Evolutionary conservation across 2,888 invertebrate species (phyloP).

Genomic region (Pristionchus fissidentatus): DNA sequence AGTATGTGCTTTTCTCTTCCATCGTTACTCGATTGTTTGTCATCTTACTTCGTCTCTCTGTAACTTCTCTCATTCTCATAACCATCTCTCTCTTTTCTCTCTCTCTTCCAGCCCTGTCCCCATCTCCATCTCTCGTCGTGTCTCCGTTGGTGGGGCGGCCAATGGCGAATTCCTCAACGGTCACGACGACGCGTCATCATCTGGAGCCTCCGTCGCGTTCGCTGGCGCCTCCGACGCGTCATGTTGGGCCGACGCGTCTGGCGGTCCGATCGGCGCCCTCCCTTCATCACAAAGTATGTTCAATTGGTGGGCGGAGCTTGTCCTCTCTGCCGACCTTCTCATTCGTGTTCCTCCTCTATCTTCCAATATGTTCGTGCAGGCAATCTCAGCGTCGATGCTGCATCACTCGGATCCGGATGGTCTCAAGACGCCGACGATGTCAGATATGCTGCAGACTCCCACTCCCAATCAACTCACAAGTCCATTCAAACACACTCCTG

Average conservation of each 20-base stretch:
- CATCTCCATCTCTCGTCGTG: slow-evolving; percentile 38
- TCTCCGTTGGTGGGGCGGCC: slow-evolving; percentile 22
- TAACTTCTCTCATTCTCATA: slow-evolving; percentile 16
- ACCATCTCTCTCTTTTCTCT: not conserved
- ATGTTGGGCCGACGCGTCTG: not conserved
- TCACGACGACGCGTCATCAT: not conserved
- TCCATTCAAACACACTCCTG: slow-evolving; percentile 42
- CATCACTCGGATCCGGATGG: slow-evolving; percentile 59
- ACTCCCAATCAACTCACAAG: slow-evolving; percentile 29
- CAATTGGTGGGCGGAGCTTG: not conserved
- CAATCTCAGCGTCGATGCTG: slow-evolving; percentile 52
- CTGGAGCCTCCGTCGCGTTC: slow-evolving; percentile 31
- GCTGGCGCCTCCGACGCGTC: not conserved
- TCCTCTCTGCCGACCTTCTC: not conserved
- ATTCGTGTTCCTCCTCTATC: slow-evolving; percentile 1
- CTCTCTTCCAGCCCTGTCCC: slow-evolving; percentile 37
- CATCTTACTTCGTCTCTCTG: slow-evolving; percentile 29
- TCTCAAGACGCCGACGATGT: slow-evolving; percentile 67
- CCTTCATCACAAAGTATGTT: slow-evolving; percentile 41
- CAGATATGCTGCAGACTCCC: slow-evolving; percentile 57
- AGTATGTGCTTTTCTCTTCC: no score
- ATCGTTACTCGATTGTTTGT: slow-evolving; percentile 27
- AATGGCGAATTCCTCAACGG: slow-evolving; percentile 12
- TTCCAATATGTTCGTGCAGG: slow-evolving; percentile 1
- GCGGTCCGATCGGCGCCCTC: slow-evolving; percentile 12